Base-by-base conservation (phyloP, 2,888 invertebrate genomes). In the Acanthoscelides obtectus region DNA sequence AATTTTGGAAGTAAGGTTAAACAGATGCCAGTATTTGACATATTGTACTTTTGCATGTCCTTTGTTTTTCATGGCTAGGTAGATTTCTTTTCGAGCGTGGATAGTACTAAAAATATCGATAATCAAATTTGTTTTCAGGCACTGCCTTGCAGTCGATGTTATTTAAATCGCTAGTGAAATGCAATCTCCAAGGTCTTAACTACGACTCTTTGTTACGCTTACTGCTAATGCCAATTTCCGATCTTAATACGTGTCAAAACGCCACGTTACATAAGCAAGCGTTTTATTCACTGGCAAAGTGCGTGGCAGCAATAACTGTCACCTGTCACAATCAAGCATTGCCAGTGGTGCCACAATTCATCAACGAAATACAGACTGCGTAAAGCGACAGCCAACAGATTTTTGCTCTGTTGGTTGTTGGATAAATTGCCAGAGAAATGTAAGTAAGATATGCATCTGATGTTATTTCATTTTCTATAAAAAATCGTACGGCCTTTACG, bases 391-490 rank as follows among this genome's bases (percentile, higher is more conserved):
- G 93, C 0, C 94, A 96, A 77, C 93, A 95, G 81, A 93, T 98
- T 80, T 98, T 99, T 87, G 94, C 97, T 22, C 87, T 99, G 73
- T 88, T 99, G 27, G 95, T 98, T 22, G 92, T 99, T 77, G 99
- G 99, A 0, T 99, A 99, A 89, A 97, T 99, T 79, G 99, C 99
- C 5, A 89, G 96, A 76, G 94, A 96, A 81, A 91, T 97, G 93
- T 95, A 87, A 89, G 92, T 75, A 72, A 2, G 22, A 22, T 5
- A n/a, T n/a, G n/a, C n/a, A n/a, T n/a, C n/a, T n/a, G n/a, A n/a
- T n/a, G n/a, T n/a, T n/a, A n/a, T n/a, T n/a, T n/a, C n/a, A n/a
- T n/a, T n/a, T n/a, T n/a, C n/a, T n/a, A n/a, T n/a, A n/a, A n/a
- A n/a, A n/a, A n/a, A n/a, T n/a, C n/a, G n/a, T n/a, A n/a, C n/a